phyloP scores from a whole-genome alignment of 2,797 vertebrate genomes.

The Neoniphon sammara region DNA sequence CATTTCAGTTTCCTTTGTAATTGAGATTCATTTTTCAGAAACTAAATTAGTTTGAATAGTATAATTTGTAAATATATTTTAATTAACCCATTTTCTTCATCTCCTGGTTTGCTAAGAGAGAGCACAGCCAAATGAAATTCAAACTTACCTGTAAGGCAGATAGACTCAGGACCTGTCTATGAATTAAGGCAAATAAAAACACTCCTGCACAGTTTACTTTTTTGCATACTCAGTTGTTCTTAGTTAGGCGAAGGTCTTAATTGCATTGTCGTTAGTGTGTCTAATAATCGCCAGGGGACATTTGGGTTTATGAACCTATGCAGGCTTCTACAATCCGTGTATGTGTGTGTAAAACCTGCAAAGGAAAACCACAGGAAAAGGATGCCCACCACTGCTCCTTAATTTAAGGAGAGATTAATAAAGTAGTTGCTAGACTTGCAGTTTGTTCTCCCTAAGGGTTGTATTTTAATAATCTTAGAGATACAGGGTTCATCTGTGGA shows the following conservation, averaged over 20 bases:
- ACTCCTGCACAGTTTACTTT: slow-evolving; percentile 77
- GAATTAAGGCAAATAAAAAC: slow-evolving; percentile 80
- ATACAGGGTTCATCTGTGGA: slow-evolving; percentile 80
- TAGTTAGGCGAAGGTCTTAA: slow-evolving; percentile 75
- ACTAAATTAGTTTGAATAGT: slow-evolving; percentile 82
- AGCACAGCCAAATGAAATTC: slow-evolving; percentile 76
- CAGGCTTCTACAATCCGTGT: slow-evolving; percentile 50
- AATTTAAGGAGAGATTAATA: slow-evolving; percentile 82
- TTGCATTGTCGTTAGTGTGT: slow-evolving; percentile 80
- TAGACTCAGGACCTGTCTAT: slow-evolving; percentile 64
- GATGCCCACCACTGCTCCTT: slow-evolving; percentile 78
- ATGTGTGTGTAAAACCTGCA: slow-evolving; percentile 73
- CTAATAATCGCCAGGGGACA: slow-evolving; percentile 82
- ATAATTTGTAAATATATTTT: slow-evolving; percentile 84
- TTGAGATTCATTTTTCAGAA: slow-evolving; percentile 77
- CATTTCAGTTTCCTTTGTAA: slow-evolving; percentile 77
- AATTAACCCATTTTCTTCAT: slow-evolving; percentile 76
- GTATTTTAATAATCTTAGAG: slow-evolving; percentile 81
- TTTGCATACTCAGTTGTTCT: slow-evolving; percentile 82
- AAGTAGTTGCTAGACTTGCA: slow-evolving; percentile 85
- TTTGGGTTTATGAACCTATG: slow-evolving; percentile 77
- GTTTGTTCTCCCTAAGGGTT: slow-evolving; percentile 83
- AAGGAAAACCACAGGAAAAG: slow-evolving; percentile 77
- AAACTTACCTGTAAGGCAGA: slow-evolving; percentile 83
- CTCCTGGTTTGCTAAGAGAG: slow-evolving; percentile 61